Base-by-base conservation (phyloP, 2,888 invertebrate species). In the Cataglyphis albicans region DNA sequence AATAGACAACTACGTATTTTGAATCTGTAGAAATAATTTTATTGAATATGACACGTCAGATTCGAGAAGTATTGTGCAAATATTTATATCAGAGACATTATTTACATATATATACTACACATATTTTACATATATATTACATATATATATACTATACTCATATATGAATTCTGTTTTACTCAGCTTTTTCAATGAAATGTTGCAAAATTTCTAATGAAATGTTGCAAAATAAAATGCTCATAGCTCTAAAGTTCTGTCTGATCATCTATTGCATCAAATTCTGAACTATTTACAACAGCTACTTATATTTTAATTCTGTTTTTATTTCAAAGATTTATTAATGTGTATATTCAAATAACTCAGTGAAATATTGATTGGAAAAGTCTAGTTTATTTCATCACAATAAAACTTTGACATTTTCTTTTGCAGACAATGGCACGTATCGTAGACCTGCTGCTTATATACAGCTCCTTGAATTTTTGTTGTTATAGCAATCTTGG, bases 371-470 rank as follows among this genome's bases (percentile, higher is more conserved):
- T 32, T 32, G 6, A 32, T 44, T 61, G 29, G n/a, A 61, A 29
- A 4, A 61, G 0, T 3, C 0, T 59, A 38, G 61, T 44, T 74
- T 7, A 1, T 52, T 32, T 52, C 15, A 59, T 15, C n/a, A 9
- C 0, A 41, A 48, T 48, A 35, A 35, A 21, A 57, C 21, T 74
- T 52, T 6, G 72, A 44, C n/a, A 3, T 57, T 29, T 75, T 82
- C 64, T 0, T 57, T 80, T 87, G 3, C 21, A 89, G 89, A 61
- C 76, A 18, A 88, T 89, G 88, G n/a, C 5, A 55, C 72, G 70
- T 21, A 41, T 68, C 21, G 18, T 83, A 1, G 18, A 61, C 18
- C 29, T 64, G 25, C 48, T 82, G 9, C 48, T 84, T 18, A 29
- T 80, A 18, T 32, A 75, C 10, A 83, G 29, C 12, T n/a, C 73